Evolutionary conservation across 2,888 invertebrate species (phyloP), one percentile per base, ranked within the genome.

Genomic region (Ectemnius continuus): DNA sequence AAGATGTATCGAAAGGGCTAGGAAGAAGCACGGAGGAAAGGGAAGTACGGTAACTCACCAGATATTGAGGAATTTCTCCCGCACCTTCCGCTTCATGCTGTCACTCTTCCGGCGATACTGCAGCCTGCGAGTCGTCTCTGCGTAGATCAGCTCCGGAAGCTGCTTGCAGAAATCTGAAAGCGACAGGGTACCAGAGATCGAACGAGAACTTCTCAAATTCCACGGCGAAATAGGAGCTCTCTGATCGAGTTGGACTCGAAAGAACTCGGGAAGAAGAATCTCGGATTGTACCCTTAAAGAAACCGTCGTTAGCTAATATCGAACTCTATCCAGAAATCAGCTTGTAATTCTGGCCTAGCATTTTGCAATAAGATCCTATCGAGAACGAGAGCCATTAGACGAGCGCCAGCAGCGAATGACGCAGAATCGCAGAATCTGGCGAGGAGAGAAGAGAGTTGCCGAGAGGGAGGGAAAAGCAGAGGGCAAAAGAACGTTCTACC

Each of bases 91-190:
- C 86, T 93, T 93, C 67, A 93, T 91, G 57, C 93, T 92, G 87
- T 94, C 93, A 82, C 93, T 93, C 86, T 93, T 93, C 75, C 94
- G 91, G 73, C 93, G 91, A 88, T 93, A 93, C 86, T 93, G 93
- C 80, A 93, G 91, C 80, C 93, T 91, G 67, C 92, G 91, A 85
- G 92, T 92, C 77, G 93, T 92, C 83, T 93, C 92, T 70, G 92
- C 92, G 73, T 93, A 93, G 73, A 93, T 90, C 36, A 93, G 93
- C 84, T 93, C 93, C 66, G 93, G 93, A 80, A 94, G 92, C 87
- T 93, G 92, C 89, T 94, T 94, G 90, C 93, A 92, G 90, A 93
- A 94, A 85, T 93, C 94, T 94, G 91, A 52, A 81, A 70, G 73
- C 79, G 73, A 73, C 74, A 76, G 63, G 65, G 58, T 60, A 58